Evolutionary conservation across 2,113 vertebrate genomes (phyloP).

Genomic region (Desmodus rotundus): DNA sequence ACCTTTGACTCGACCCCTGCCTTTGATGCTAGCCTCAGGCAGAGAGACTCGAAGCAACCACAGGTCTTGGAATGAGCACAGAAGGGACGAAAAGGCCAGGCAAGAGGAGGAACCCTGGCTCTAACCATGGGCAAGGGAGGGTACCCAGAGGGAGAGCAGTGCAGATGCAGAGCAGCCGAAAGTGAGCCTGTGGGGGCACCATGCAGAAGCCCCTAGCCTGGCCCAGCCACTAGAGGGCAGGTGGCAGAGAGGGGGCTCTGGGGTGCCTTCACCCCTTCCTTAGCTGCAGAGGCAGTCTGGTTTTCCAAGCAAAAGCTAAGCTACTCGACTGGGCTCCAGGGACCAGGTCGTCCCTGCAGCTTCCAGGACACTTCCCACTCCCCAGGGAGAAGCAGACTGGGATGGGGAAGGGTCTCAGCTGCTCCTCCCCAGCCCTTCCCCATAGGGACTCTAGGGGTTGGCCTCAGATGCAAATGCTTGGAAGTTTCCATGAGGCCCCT

Average conservation of each 20-base stretch:
- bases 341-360: neutral
- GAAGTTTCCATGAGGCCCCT: slow-evolving; percentile 50
- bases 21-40: neutral
- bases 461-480: neutral
- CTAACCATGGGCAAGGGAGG: neutral
- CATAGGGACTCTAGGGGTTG: neutral
- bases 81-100: neutral
- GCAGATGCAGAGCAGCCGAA: neutral
- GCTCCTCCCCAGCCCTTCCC: neutral
- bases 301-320: neutral
- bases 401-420: neutral
- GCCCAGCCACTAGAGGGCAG: neutral
- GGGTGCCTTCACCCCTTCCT: neutral
- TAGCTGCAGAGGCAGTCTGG: neutral
- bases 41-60: neutral
- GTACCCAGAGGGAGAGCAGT: neutral
- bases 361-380: neutral
- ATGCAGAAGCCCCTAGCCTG: neutral
- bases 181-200: neutral
- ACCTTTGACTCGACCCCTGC: neutral
- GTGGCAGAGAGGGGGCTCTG: neutral
- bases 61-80: neutral
- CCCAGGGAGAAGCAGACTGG: neutral
- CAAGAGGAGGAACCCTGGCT: neutral
- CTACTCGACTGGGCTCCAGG: neutral